phyloP scores from a whole-genome alignment of 2,797 vertebrate species.

The Scolopax rusticola region DNA sequence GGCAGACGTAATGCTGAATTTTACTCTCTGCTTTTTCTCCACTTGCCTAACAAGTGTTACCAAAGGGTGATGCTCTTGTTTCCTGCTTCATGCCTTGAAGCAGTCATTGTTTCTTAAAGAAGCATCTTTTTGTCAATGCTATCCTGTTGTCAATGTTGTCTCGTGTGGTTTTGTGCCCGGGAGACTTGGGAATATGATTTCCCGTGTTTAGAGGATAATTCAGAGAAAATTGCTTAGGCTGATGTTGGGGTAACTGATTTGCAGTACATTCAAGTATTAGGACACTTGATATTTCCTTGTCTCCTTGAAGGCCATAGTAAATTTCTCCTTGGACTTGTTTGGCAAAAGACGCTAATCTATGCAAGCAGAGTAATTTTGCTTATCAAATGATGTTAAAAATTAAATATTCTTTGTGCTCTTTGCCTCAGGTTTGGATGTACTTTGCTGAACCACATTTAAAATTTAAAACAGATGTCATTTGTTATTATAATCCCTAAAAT shows the following conservation, averaged over 20 bases:
- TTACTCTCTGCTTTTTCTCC: neutral
- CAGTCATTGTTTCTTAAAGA: neutral
- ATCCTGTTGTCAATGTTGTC: neutral
- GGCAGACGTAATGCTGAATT: neutral
- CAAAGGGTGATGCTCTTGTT: neutral
- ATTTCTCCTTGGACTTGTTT: neutral
- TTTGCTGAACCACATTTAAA: constrained; percentile 42
- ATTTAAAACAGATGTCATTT: constrained; percentile 49
- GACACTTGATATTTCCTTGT: neutral
- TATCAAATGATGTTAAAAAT: constrained; percentile 10
- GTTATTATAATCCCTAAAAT: constrained; percentile 33
- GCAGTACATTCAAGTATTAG: neutral
- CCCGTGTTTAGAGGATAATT: neutral
- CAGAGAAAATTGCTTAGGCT: neutral
- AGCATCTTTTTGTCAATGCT: neutral
- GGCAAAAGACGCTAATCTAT: neutral
- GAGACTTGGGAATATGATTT: neutral
- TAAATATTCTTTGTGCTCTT: neutral
- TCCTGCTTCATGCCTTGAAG: neutral
- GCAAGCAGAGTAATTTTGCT: neutral
- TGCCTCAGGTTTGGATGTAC: constrained; percentile 28
- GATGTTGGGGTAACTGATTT: neutral
- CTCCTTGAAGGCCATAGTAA: neutral
- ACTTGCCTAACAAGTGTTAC: neutral
- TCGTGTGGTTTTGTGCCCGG: neutral